phyloP scores from a whole-genome alignment of 1,140 invertebrate species.

The Hypsibius dujardini region DNA sequence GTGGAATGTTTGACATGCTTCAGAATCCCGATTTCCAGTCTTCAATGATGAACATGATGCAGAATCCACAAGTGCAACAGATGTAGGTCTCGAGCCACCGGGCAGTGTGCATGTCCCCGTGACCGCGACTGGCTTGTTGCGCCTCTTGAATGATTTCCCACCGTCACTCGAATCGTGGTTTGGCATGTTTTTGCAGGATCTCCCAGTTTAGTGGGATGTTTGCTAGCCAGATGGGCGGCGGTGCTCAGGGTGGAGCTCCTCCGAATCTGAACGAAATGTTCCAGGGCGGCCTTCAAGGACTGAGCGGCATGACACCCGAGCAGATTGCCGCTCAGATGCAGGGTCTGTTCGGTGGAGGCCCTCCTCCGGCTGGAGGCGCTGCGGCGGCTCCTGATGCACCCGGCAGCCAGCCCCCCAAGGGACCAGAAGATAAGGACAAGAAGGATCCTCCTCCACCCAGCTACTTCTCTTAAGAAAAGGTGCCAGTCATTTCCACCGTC shows the following conservation, averaged over 20 bases:
- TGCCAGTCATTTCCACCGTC: too few species aligned
- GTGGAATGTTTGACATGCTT: conserved; percentile 15
- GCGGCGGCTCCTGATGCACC: not conserved
- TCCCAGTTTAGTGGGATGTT: not conserved
- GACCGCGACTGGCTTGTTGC: too few species aligned
- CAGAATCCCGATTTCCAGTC: conserved; percentile 2
- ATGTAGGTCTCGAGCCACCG: not conserved
- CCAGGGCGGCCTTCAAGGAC: not conserved
- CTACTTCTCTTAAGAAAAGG: conserved; percentile 7
- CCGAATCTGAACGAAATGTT: not conserved
- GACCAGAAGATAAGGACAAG: not conserved
- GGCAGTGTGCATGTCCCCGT: not conserved
- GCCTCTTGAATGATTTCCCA: too few species aligned
- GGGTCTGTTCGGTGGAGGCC: not conserved
- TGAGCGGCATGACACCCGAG: conserved; percentile 5
- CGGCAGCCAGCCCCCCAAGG: too few species aligned
- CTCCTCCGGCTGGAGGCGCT: not conserved
- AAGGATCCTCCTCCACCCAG: not conserved
- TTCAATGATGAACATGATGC: conserved; percentile 13
- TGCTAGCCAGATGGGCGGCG: conserved; percentile 3
- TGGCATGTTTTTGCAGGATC: conserved; percentile 1
- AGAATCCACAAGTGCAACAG: conserved; percentile 14
- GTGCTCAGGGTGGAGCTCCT: not conserved
- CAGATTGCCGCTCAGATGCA: conserved; percentile 3
- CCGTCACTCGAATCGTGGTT: too few species aligned